Evolutionary conservation across 2,888 invertebrate genomes (phyloP), one percentile per base, ranked within the genome.

Genomic region (Rosalia funebris): DNA sequence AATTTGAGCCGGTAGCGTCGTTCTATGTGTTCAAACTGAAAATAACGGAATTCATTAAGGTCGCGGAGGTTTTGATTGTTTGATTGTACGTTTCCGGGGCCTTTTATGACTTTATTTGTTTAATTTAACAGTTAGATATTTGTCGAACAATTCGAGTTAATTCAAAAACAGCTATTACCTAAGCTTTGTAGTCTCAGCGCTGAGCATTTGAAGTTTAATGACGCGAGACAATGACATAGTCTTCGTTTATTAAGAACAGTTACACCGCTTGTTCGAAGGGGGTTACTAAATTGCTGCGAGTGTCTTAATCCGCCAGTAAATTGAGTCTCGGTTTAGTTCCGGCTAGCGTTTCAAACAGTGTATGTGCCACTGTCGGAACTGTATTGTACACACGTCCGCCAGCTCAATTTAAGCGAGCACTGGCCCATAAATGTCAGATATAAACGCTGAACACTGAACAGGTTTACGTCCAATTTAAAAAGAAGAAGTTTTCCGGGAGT

Each of bases 201-300:
- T 69, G 73, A 77, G 74, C 78, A 79, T 77, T 78, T 77, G 71
- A 75, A 74, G 79, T 80, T 82, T 80, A 82, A 82, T 81, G 81
- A 79, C 76, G 76, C 81, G 81, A 80, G 77, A 82, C 80, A 81
- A 82, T 81, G 81, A 80, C 78, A 79, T 79, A 80, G 81, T 81
- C 80, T 80, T 81, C 81, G 81, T 82, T 82, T 81, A 82, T 81
- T 81, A 81, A 81, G 81, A 81, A 80, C 81, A 80, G 80, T 81
- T 80, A 80, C 79, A 80, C 77, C 76, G 80, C 79, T 79, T 81
- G 81, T 80, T 81, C 80, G 78, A 79, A 79, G 78, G 78, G 80
- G 80, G 81, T 80, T 81, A 79, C 77, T 77, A 79, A 81, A 81
- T 81, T 78, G 78, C 79, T 79, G 74, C 76, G 79, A 80, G 80